Base-by-base conservation (phyloP, 1,140 invertebrate species). In the Apis mellifera region DNA sequence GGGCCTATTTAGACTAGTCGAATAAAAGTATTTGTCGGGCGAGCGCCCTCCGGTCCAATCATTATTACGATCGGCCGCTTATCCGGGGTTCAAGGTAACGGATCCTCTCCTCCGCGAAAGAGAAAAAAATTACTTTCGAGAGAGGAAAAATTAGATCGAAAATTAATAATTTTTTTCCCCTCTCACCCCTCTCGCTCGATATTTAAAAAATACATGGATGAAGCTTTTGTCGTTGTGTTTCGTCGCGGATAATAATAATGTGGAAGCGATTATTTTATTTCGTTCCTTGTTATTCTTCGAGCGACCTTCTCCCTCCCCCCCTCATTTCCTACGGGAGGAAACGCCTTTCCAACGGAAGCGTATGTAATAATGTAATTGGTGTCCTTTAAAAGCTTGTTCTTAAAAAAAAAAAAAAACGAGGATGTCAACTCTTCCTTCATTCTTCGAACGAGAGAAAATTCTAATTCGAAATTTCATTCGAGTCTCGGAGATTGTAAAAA, bases 71-170 rank as follows among this genome's bases (percentile, higher is more conserved):
- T 19, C 32, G 78, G 70, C 12, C 71, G 60, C 54, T 81, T 81
- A 81, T 81, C 79, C 68, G 68, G 68, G 72, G 32, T 81, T 81
- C 79, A 81, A 81, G 64, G 79, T 76, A 75, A 75, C 64, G 55
- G 52, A 9, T 9, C 32, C 32, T 2, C 32, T 32, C 2, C 32
- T 32, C 32, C 4, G 32, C 4, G 32, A 32, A 32, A 32, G 32
- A 3, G 32, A 32, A 3, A 32, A 32, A 32, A 32, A 32, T 2
- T 32, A 32, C 0, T 32, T 3, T 32, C 32, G 2, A 32, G 32
- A 32, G 2, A 32, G 2, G 32, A 7, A 54, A 42, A n/a, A n/a
- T n/a, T 5, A 0, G 32, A 1, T 52, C 50, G 1, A 52, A 13
- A 52, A 13, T 32, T 32, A 32, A 32, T 42, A 42, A 42, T 42